Percentiles rank a stretch among this genome's conserved stretches.
Conservation (phyloP, 53 echinoderm and acorn worm genomes). For the Paracentrotus lividus region DNA sequence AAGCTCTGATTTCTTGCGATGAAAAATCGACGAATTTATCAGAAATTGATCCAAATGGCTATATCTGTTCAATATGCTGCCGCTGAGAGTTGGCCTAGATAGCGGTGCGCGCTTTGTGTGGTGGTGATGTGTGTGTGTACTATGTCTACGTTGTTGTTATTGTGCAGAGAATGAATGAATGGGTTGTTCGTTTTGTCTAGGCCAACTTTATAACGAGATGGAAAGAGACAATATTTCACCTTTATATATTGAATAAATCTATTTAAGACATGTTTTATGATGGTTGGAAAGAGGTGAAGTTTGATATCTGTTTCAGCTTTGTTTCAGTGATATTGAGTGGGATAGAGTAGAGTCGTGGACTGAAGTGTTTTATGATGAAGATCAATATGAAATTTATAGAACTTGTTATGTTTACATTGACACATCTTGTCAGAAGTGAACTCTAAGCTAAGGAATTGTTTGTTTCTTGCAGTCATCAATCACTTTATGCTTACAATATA, state of each 20-base stretch:
- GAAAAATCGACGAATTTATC: conserved; percentile 71
- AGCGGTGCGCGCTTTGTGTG: conserved; percentile 39
- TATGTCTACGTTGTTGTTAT: conserved; percentile 23
- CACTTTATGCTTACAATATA: too few species aligned
- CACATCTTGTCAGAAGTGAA: too few species aligned
- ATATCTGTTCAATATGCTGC: conserved; percentile 74
- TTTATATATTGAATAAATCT: neutral
- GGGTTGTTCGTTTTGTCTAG: neutral
- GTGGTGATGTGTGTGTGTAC: conserved; percentile 38
- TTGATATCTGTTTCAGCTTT: neutral
- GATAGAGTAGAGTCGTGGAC: too few species aligned
- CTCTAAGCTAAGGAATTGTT: too few species aligned
- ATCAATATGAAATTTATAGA: too few species aligned
- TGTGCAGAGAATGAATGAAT: conserved; percentile 54
- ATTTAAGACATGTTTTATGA: neutral
- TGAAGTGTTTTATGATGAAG: too few species aligned
- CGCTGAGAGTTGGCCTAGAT: conserved; percentile 68
- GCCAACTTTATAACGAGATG: neutral
- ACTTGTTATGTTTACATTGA: too few species aligned
- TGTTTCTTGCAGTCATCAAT: too few species aligned
- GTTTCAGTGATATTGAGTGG: neutral
- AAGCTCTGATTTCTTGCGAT: conserved; percentile 58
- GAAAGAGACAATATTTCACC: neutral
- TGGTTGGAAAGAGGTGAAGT: neutral
- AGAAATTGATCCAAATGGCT: conserved; percentile 72